Percentiles rank a stretch among this genome's conserved stretches.
These are phyloP conservation scores for Trypoxylus dichotomus DNA, from an alignment of 1,140 invertebrate species.

Conservation along the genomic window DNA sequence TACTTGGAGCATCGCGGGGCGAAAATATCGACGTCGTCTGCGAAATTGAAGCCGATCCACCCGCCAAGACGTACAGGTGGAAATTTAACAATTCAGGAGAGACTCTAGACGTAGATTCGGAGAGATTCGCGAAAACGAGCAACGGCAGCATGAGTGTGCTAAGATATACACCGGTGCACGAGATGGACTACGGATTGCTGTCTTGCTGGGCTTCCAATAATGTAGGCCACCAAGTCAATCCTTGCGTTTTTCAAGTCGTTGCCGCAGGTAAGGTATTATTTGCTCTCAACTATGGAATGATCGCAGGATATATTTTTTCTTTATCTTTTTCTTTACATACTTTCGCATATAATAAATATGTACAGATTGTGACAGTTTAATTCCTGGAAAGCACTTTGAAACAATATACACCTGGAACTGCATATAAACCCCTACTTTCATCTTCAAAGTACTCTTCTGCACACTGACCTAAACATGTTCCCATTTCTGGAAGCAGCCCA, in stretches of 20 bases:
- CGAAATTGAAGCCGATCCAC: conserved; percentile 85
- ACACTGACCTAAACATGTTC: no score
- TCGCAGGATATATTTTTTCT: no score
- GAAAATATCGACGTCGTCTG: conserved; percentile 83
- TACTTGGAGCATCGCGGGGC: conserved; percentile 81
- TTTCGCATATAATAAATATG: no score
- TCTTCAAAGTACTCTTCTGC: no score
- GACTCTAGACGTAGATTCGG: conserved; percentile 74
- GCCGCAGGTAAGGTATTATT: conserved; percentile 44
- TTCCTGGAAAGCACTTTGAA: no score
- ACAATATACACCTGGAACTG: no score
- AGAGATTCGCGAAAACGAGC: conserved; percentile 65
- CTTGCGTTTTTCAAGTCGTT: conserved; percentile 82
- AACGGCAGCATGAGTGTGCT: conserved; percentile 70
- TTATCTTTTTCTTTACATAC: no score
- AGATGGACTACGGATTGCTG: conserved; percentile 78
- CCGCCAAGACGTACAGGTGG: conserved; percentile 82
- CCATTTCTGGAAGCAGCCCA: no score
- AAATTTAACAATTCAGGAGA: conserved; percentile 88
- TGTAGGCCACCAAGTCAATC: conserved; percentile 78
- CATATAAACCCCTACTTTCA: no score
- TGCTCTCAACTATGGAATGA: no score
- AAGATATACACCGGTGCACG: conserved; percentile 69
- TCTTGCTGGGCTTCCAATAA: conserved; percentile 81
- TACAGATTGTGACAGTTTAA: no score